Base-by-base conservation (phyloP, 2,797 vertebrate genomes). In the Pipistrellus pygmaeus region DNA sequence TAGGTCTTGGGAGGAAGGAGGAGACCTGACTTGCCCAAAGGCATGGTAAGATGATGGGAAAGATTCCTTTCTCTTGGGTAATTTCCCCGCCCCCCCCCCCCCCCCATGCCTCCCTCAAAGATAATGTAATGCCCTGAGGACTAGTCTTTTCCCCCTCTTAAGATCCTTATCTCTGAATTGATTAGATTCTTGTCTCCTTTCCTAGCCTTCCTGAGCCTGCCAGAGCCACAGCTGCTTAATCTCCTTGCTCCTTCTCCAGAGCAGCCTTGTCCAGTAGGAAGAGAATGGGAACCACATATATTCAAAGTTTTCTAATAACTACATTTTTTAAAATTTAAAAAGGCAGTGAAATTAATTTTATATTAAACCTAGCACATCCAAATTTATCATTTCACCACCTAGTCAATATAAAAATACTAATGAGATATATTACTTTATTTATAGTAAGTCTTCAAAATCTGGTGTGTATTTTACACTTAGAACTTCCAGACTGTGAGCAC, bases 61-160 rank as follows among this genome's bases (percentile, higher is more conserved):
- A 94, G 41, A 86, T 94, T 87, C 64, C 55, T 94, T 96, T 94
- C 91, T 95, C 51, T 10, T 85, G 76, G 51, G n/a, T 86, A 91
- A 84, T 73, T 60, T n/a, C n/a, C n/a, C n/a, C n/a, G n/a, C n/a
- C n/a, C n/a, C n/a, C n/a, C n/a, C n/a, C n/a, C 75, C 66, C 60
- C 51, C 60, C 60, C 62, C 82, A 41, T 4, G 80, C 46, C 14
- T 78, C 51, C 20, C 78, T 81, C 21, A 80, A 80, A 97, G 88
- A 87, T 82, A 95, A 77, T 30, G 57, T 68, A 86, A 76, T 69
- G 38, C 88, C 83, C 62, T 32, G 76, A 86, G 94, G 80, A 85
- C 15, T 23, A 21, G 35, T 91, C 27, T 76, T 64, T 53, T 48
- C 20, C 7, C 27, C 35, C 87, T 95, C 46, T 88, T n/a, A 89